phyloP scores from a whole-genome alignment of 2,113 vertebrate species.

The Gymnorhina tibicen region DNA sequence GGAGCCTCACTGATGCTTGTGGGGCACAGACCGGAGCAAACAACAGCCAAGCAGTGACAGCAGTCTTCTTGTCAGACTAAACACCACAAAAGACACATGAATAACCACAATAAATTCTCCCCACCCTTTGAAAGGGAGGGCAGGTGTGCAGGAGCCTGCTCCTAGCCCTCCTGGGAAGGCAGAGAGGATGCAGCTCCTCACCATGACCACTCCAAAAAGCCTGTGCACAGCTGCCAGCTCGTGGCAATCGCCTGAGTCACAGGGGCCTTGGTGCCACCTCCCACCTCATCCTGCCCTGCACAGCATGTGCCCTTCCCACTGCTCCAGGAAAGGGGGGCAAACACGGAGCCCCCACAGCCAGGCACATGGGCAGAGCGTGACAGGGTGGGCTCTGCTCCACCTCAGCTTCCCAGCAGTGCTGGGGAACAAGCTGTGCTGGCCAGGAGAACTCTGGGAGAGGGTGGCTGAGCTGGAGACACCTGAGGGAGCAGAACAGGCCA shows the following conservation, averaged over 20 bases:
- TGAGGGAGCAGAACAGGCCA: neutral
- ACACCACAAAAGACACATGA: neutral
- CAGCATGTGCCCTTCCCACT: neutral
- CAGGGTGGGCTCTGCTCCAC: neutral
- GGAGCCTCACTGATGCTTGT: accelerated
- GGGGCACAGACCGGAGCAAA: neutral
- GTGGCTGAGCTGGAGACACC: neutral
- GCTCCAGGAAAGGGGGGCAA: neutral
- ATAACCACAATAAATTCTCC: neutral
- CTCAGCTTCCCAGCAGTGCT: neutral
- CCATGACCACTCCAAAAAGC: neutral
- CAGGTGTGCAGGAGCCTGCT: neutral
- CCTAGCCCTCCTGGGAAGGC: neutral
- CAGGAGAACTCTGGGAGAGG: neutral
- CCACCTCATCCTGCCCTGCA: neutral
- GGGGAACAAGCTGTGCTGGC: neutral
- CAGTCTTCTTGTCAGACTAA: neutral
- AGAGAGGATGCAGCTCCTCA: neutral
- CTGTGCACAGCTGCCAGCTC: neutral
- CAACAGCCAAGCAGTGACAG: neutral
- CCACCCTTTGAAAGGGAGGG: neutral
- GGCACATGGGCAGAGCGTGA: neutral
- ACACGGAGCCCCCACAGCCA: neutral
- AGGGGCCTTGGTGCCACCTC: neutral
- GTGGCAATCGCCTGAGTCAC: accelerated